phyloP scores from a whole-genome alignment of 2,888 invertebrate genomes.

The Temnothorax ravouxi region DNA sequence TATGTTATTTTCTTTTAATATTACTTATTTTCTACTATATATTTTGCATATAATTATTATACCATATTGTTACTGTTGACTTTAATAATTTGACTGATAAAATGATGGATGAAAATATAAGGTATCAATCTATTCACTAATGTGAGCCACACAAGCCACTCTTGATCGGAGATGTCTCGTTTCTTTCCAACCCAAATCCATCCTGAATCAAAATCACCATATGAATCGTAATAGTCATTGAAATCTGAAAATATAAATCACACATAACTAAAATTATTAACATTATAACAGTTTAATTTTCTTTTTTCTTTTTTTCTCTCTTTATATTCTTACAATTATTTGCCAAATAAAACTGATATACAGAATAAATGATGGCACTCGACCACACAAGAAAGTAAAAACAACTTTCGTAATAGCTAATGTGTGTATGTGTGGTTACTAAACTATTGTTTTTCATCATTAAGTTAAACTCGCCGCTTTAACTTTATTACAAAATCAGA shows the following conservation, averaged over 20 bases:
- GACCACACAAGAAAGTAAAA: conserved; percentile 88
- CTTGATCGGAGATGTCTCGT: conserved; percentile 90
- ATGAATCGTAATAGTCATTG: conserved; percentile 84
- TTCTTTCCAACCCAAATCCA: conserved; percentile 88
- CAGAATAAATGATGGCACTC: conserved; percentile 87
- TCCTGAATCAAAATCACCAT: conserved; percentile 88
- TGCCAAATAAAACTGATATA: conserved; percentile 87
- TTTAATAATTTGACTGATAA: conserved; percentile 87
- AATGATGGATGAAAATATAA: conserved; percentile 88
- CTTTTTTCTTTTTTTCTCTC: not conserved
- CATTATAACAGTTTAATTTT: not conserved
- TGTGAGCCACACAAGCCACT: conserved; percentile 90
- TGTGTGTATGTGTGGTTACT: no score
- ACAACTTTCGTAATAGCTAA: conserved; percentile 84
- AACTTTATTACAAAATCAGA: not conserved
- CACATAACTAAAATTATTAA: not conserved
- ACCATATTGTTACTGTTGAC: conserved; percentile 76
- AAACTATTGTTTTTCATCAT: conserved; percentile 46
- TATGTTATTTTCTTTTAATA: not conserved
- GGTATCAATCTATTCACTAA: conserved; percentile 87
- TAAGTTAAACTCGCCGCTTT: conserved; percentile 65
- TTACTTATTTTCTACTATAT: conserved; percentile 18
- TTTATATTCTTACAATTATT: conserved; percentile 87
- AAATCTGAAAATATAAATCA: conserved; percentile 84
- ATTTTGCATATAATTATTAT: conserved; percentile 45